Base-by-base conservation (phyloP, 2,888 invertebrate species). In the Mesodorylaimus sp. region DNA sequence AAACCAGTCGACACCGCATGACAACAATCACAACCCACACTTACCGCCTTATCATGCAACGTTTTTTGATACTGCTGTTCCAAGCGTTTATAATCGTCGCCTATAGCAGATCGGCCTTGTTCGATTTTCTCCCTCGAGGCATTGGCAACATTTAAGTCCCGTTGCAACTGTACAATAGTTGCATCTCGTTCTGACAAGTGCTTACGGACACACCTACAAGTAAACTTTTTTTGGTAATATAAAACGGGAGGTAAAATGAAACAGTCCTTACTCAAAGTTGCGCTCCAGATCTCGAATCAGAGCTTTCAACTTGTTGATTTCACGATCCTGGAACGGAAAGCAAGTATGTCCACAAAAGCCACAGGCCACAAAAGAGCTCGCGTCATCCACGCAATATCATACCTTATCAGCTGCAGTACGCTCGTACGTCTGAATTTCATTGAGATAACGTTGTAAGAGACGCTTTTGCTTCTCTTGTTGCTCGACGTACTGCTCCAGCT, bases 381-480 rank as follows among this genome's bases (percentile, higher is more conserved):
- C n/a, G n/a, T n/a, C n/a, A n/a, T n/a, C n/a, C n/a, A n/a, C n/a
- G n/a, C n/a, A n/a, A n/a, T n/a, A n/a, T n/a, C n/a, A n/a, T n/a
- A n/a, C n/a, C n/a, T n/a, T n/a, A n/a, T n/a, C n/a, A n/a, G n/a
- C n/a, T n/a, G n/a, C n/a, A n/a, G n/a, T n/a, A n/a, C n/a, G n/a
- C 10, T 43, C 27, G 24, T 26, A 26, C 5, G 44, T 16, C 13
- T 7, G 10, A 7, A 43, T 26, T 24, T 43, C 44, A 10, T 43
- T 21, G 5, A n/a, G 7, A 26, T n/a, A 26, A 24, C 41, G 41
- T 21, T 39, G 41, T 7, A 21, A 7, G 5, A 19, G 10, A 3
- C 44, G 25, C 19, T 43, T 43, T 19, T 10, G 19, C 19, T 43
- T 43, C 27, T 43, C 44, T 26, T 43, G 44, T 19, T 43, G 26